phyloP scores from a whole-genome alignment of 2,797 vertebrate species.

The Aldrovandia affinis region DNA sequence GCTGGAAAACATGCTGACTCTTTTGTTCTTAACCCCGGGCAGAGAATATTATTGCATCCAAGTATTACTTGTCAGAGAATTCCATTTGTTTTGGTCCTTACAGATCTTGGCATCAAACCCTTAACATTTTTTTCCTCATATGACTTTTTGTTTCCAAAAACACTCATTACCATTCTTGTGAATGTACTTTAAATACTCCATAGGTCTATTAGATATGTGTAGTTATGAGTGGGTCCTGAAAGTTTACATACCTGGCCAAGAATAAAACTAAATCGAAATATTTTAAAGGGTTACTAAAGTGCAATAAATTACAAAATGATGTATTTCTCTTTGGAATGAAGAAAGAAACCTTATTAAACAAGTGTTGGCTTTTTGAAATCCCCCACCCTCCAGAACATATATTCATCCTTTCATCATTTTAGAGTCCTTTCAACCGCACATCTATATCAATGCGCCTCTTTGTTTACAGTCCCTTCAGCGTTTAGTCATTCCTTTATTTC shows the following conservation, averaged over 20 bases:
- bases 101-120: neutral
- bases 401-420: constrained; percentile 16
- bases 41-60: neutral
- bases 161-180: neutral
- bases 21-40: neutral
- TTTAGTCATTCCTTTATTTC: constrained; percentile 56
- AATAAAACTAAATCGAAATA: neutral
- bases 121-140: neutral
- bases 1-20: neutral
- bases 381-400: neutral
- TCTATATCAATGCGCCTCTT: constrained; percentile 62
- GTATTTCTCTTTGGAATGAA: constrained; percentile 18
- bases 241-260: neutral
- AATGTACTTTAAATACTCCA: neutral
- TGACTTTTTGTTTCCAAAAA: neutral
- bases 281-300: neutral
- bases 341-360: constrained; percentile 5
- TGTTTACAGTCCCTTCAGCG: constrained; percentile 57
- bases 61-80: neutral
- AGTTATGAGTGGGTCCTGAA: neutral
- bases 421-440: constrained; percentile 8
- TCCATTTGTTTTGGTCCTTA: neutral
- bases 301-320: neutral
- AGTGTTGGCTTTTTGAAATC: constrained; percentile 15
- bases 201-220: neutral